Conservation (phyloP, 2,797 vertebrate genomes). For the Chlorospingus flavigularis region DNA sequence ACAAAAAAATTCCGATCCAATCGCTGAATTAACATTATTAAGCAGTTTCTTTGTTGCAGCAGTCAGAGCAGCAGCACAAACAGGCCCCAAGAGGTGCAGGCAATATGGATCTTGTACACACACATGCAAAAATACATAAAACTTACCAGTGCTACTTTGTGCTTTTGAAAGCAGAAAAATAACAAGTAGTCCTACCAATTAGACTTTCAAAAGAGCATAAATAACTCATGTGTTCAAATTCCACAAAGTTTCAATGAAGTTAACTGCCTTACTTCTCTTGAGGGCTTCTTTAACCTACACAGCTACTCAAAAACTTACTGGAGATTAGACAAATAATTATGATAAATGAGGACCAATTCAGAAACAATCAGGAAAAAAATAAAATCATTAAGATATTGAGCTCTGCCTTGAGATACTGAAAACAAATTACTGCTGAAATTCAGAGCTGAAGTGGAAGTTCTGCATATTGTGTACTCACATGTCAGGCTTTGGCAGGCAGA, state of each 20-base stretch:
- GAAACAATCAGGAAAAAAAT: neutral
- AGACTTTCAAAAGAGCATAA: slow-evolving; percentile 36
- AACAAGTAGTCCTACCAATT: neutral
- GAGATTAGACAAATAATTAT: neutral
- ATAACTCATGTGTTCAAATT: neutral
- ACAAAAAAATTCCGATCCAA: neutral
- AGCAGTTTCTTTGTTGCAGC: neutral
- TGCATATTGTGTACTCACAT: neutral
- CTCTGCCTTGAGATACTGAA: neutral
- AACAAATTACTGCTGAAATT: neutral
- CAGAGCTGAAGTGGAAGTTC: neutral
- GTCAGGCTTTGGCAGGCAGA: neutral
- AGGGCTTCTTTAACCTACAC: neutral
- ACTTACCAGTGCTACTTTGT: neutral
- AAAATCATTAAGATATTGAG: neutral
- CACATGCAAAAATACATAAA: neutral
- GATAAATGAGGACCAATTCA: neutral
- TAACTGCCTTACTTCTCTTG: neutral
- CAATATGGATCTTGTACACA: neutral
- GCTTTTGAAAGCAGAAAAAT: neutral
- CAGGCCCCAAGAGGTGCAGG: neutral
- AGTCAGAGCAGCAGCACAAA: neutral
- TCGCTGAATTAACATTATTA: neutral
- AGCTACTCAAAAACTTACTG: neutral
- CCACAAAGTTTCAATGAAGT: neutral